These are phyloP conservation scores for Dermatemys mawii DNA, from an alignment of 2,113 vertebrate species.

Conservation along the genomic window DNA sequence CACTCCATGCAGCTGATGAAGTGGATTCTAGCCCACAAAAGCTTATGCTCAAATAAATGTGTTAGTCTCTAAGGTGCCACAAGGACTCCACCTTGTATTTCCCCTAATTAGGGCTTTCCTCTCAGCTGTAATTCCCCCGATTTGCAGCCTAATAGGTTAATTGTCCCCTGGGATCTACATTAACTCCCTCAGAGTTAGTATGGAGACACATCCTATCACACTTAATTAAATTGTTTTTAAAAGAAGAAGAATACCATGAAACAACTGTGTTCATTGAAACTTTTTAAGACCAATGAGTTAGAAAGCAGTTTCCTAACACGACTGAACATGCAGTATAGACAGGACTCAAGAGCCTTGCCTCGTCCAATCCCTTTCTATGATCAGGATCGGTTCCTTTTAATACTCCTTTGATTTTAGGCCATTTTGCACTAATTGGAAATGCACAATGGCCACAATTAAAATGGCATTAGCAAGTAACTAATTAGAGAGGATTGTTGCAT, in stretches of 20 bases:
- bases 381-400: not conserved
- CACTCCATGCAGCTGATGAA: too few species aligned
- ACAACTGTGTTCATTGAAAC: not conserved
- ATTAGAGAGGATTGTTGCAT: not conserved
- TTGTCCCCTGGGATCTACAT: not conserved
- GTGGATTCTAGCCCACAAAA: too few species aligned
- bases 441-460: not conserved
- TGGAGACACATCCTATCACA: not conserved
- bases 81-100: too few species aligned
- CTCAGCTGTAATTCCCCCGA: not conserved
- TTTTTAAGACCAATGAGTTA: not conserved
- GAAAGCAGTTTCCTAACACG: not conserved
- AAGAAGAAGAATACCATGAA: not conserved
- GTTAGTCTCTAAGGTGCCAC: too few species aligned
- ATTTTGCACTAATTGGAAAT: not conserved
- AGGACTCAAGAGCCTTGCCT: not conserved
- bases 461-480: slow-evolving; percentile 33
- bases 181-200: not conserved
- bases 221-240: not conserved
- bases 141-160: not conserved
- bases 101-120: not conserved
- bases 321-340: not conserved
- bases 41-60: too few species aligned
- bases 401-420: not conserved
- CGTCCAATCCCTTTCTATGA: slow-evolving; percentile 7